A percentile compares a stretch with the other conserved stretches of the same genome.
These are phyloP conservation scores for Ivindomyrus marchei DNA, from an alignment of 2,113 vertebrate genomes.

Conservation along the genomic window DNA sequence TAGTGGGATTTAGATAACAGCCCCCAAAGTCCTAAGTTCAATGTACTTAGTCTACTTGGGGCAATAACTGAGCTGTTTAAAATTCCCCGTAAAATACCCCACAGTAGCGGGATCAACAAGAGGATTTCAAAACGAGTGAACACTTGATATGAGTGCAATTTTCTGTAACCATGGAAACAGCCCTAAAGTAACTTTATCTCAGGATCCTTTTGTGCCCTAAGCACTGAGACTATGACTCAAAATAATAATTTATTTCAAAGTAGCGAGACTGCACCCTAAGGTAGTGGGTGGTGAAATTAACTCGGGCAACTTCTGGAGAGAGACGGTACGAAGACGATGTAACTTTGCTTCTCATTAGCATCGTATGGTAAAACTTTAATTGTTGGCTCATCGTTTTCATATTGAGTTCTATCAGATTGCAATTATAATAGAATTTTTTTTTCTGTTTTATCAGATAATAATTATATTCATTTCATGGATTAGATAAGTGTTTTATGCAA, in stretches of 20 bases:
- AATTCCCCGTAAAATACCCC: slow-evolving; percentile 7
- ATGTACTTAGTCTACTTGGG: neutral
- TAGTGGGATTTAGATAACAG: slow-evolving; percentile 7
- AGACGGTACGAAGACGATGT: neutral
- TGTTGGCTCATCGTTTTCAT: neutral
- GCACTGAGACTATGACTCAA: slow-evolving; percentile 10
- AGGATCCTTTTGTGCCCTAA: slow-evolving; percentile 10
- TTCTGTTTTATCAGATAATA: neutral
- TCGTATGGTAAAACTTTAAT: neutral
- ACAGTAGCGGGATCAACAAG: slow-evolving; percentile 8
- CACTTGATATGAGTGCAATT: neutral
- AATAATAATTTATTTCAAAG: slow-evolving; percentile 12
- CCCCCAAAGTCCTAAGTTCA: neutral
- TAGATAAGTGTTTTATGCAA: neutral
- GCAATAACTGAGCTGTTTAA: neutral
- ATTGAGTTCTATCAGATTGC: neutral
- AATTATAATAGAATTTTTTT: neutral
- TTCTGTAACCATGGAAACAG: slow-evolving; percentile 15
- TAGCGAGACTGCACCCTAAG: neutral
- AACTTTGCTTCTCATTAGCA: neutral
- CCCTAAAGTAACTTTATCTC: slow-evolving; percentile 13
- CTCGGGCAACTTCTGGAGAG: neutral
- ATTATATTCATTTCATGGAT: neutral
- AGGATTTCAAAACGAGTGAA: slow-evolving; percentile 5
- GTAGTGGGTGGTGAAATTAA: slow-evolving; percentile 4